Conservation (phyloP, 2,888 invertebrate species). For the Acronicta alni region DNA sequence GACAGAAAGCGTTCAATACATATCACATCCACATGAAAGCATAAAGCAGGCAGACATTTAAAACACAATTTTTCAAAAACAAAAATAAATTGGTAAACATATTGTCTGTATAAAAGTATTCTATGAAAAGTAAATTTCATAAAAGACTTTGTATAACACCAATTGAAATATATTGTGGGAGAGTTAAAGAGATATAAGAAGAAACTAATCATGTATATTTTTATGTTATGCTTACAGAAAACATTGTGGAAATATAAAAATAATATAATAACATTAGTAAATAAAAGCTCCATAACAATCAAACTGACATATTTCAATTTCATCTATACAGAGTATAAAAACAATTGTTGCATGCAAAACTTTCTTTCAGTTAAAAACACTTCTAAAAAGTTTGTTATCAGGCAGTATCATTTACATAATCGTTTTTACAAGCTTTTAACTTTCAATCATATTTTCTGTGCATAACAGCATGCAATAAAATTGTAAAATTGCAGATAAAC, state of each 20-base stretch:
- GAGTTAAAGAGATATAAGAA: constrained; percentile 4
- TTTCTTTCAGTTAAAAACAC: constrained; percentile 4
- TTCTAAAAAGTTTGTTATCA: constrained; percentile 12
- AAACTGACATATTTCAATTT: constrained; percentile 18
- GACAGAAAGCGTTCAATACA: constrained; percentile 79
- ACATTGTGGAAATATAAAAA: constrained; percentile 32
- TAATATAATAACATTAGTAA: constrained; percentile 25
- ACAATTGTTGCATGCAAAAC: constrained; percentile 2
- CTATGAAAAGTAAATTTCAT: not conserved
- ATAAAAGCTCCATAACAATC: constrained; percentile 30
- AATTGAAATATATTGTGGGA: constrained; percentile 1
- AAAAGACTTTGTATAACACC: constrained; percentile 13
- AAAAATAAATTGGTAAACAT: constrained; percentile 1
- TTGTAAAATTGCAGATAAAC: constrained; percentile 8
- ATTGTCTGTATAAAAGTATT: constrained; percentile 1
- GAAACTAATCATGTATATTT: constrained; percentile 1
- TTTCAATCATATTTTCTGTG: not conserved
- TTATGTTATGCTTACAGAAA: constrained; percentile 36
- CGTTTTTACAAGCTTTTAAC: constrained; percentile 4
- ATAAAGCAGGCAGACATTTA: constrained; percentile 24
- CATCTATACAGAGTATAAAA: constrained; percentile 24
- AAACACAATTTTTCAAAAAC: not conserved
- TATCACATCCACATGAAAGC: constrained; percentile 65
- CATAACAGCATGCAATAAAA: constrained; percentile 4
- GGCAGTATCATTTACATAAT: constrained; percentile 12